A percentile compares a stretch with the other conserved stretches of the same genome.
Evolutionary conservation across 2,113 vertebrate species (phyloP).

Genomic region (Cinclus cinclus): DNA sequence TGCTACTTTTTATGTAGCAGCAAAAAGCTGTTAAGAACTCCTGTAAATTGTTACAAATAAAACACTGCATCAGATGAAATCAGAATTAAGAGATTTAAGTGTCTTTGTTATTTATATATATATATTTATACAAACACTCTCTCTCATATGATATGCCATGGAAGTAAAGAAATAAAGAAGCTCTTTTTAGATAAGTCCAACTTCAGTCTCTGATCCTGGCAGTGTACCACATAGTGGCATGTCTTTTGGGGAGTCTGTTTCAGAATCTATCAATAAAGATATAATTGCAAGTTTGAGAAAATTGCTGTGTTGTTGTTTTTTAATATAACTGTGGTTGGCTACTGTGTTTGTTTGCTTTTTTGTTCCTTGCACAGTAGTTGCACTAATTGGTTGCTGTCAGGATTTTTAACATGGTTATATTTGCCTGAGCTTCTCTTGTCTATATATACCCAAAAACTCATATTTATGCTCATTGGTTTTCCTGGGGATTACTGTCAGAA

Average conservation of each 20-base stretch:
- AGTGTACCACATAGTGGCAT: background rate
- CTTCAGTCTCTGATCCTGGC: background rate
- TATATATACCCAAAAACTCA: background rate
- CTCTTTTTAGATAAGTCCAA: background rate
- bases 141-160: background rate
- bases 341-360: background rate
- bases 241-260: background rate
- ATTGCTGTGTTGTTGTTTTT: background rate
- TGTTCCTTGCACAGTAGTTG: background rate
- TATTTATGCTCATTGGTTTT: background rate
- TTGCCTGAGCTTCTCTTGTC: background rate
- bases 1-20: background rate
- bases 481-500: background rate
- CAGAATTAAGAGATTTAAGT: background rate
- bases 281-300: background rate
- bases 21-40: background rate
- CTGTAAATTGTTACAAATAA: background rate
- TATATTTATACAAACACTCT: background rate
- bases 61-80: background rate
- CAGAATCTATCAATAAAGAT: background rate
- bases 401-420: background rate
- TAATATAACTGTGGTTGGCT: background rate
- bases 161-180: background rate
- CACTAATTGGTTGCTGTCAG: background rate
- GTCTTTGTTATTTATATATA: background rate